Base-by-base conservation (phyloP, 2,888 invertebrate genomes). In the Xestia ashworthii region DNA sequence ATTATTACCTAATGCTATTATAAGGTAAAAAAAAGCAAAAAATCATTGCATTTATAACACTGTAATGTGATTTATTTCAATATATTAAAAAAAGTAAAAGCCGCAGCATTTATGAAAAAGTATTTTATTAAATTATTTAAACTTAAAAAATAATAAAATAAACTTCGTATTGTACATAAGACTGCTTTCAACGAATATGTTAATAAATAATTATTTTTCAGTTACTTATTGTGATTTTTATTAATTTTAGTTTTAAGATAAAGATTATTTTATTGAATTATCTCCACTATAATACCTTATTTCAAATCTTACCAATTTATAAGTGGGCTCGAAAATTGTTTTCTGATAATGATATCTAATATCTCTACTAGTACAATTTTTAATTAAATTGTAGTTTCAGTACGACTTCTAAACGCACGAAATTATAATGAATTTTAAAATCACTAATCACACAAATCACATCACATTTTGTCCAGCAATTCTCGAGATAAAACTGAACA, bases 181-280 rank as follows among this genome's bases (percentile, higher is more conserved):
- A 90, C 91, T 91, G 89, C 88, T 89, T 89, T 83, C 86, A 90
- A 85, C 85, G 88, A 89, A 86, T 83, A 83, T 80, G 64, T 66
- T 80, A 74, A 71, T 68, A 62, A 68, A 58, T 60, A 70, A 66
- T 66, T 72, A 71, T 69, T n/a, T 72, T 19, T 79, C 12, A 46
- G 48, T 73, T 72, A 70, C 66, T 71, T 65, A 74, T 70, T 83
- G 83, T 82, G 83, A 74, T 80, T 75, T 75, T 80, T 48, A 62
- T 14, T 38, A 65, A 48, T 60, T 67, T 32, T 78, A 71, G n/a
- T 55, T 50, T 65, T 58, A 77, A 60, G 9, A 8, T 44, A 44
- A 14, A 73, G 1, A 48, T 46, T 0, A 65, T 46, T 8, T n/a
- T 22, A 19, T 46, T 12, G 11, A 41, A 80, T 64, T 74, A 68